Evolutionary conservation across 2,797 vertebrate species (phyloP).

Genomic region (Danio albolineatus): DNA sequence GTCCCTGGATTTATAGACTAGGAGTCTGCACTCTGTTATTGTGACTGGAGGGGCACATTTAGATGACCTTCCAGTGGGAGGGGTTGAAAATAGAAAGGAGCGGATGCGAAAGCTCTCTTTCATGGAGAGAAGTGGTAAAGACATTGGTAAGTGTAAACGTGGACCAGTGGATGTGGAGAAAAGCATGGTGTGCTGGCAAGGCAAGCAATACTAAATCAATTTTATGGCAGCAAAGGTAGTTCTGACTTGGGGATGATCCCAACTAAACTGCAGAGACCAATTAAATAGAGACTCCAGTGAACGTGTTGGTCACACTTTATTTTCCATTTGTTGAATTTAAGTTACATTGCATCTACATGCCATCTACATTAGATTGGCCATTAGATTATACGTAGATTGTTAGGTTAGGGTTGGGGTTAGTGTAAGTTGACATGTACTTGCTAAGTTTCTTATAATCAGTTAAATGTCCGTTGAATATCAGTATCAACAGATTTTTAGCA

Average conservation of each 20-base stretch:
- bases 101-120: neutral
- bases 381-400: no score
- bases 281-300: neutral
- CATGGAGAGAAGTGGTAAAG: neutral
- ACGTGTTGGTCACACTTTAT: no score
- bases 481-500: no score
- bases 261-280: neutral
- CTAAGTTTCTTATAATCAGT: no score
- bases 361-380: no score
- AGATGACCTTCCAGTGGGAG: constrained; percentile 30
- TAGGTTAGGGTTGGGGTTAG: no score
- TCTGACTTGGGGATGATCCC: neutral
- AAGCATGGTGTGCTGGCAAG: neutral
- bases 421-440: no score
- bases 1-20: constrained; percentile 44
- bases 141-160: neutral
- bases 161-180: neutral
- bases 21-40: constrained; percentile 31
- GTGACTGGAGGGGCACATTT: constrained; percentile 25
- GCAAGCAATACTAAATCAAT: neutral
- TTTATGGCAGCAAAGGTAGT: neutral
- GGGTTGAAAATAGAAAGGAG: constrained; percentile 30
- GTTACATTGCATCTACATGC: no score
- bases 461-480: no score
- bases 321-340: no score